phyloP scores from a whole-genome alignment of 2,113 vertebrate genomes.

The cat (Felis catus) region DNA sequence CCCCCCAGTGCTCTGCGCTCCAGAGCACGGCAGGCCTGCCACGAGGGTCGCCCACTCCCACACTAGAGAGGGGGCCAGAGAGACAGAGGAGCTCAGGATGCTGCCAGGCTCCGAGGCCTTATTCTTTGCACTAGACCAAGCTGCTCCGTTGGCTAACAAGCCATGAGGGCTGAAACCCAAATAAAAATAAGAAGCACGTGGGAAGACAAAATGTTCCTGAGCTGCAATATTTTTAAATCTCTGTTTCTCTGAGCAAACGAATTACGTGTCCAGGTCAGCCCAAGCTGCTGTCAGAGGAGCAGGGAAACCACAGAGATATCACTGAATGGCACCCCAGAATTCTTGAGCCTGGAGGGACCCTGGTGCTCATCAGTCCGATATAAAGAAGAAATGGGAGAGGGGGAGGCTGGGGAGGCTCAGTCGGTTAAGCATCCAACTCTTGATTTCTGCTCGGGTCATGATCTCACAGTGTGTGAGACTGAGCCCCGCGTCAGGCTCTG shows the following conservation, averaged over 20 bases:
- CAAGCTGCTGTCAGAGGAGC: too few species aligned
- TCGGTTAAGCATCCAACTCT: too few species aligned
- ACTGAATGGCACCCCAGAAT: neutral
- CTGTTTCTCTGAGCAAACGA: neutral
- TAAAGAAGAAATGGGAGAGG: too few species aligned
- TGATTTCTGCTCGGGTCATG: too few species aligned
- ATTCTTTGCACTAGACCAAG: neutral
- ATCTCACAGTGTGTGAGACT: too few species aligned
- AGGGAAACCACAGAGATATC: too few species aligned
- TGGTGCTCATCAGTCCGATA: neutral
- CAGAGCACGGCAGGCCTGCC: neutral
- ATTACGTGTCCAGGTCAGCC: neutral
- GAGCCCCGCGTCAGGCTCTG: too few species aligned
- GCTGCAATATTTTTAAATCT: neutral
- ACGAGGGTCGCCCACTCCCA: neutral
- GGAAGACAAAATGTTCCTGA: neutral
- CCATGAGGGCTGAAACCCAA: neutral
- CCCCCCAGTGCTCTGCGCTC: neutral
- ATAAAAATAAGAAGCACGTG: neutral
- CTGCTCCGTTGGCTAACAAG: neutral
- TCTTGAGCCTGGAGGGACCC: neutral
- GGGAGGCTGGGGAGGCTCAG: too few species aligned
- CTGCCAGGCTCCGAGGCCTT: neutral
- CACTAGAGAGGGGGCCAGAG: too few species aligned
- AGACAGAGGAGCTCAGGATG: neutral